Evolutionary conservation across 2,797 vertebrate species (phyloP).

Genomic region (Hypotaenidia philippensis): DNA sequence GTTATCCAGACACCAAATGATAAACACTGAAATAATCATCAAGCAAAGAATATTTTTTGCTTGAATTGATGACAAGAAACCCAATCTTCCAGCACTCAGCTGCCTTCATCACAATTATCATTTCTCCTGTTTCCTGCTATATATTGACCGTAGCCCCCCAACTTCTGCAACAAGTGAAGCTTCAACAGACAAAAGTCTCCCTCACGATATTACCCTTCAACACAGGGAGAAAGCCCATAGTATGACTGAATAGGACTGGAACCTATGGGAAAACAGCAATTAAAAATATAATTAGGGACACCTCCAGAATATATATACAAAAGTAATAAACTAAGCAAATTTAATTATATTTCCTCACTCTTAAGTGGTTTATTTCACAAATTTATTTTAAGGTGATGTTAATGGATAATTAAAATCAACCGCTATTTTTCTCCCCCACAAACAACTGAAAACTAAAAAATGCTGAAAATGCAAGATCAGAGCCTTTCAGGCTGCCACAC

Average conservation of each 20-base stretch:
- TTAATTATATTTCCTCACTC: neutral
- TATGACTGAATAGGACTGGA: neutral
- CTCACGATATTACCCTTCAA: neutral
- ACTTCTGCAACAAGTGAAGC: neutral
- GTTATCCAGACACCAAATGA: neutral
- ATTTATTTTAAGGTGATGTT: neutral
- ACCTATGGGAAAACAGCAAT: neutral
- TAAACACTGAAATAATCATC: neutral
- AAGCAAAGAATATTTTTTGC: neutral
- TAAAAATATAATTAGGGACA: neutral
- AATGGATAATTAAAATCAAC: neutral
- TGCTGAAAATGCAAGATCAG: neutral
- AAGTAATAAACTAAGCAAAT: neutral
- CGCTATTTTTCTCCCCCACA: accelerated
- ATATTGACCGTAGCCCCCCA: neutral
- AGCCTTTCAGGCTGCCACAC: neutral
- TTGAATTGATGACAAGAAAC: neutral
- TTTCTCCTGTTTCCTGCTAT: neutral
- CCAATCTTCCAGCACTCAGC: neutral
- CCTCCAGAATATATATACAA: neutral
- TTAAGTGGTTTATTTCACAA: neutral
- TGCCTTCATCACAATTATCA: too few relatives aligned
- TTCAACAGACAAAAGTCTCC: neutral
- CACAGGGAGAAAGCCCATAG: neutral
- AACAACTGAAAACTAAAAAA: neutral